Percentiles rank a stretch among this genome's conserved stretches.
Conservation (phyloP, 2,113 vertebrate genomes). For the Tringa solitaria region DNA sequence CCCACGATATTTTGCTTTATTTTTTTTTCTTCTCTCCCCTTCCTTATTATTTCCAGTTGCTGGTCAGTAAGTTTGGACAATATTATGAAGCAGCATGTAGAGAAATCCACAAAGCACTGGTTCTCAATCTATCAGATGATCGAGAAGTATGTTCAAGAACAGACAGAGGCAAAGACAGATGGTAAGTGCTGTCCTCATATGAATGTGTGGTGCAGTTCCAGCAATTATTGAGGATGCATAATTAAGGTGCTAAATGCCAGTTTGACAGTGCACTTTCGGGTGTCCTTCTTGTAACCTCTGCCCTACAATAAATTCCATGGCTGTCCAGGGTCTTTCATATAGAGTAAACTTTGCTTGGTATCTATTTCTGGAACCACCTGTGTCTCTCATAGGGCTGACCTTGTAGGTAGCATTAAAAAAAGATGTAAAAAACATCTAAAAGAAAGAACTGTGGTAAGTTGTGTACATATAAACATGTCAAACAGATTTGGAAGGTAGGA, state of each 20-base stretch:
- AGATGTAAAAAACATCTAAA: background rate
- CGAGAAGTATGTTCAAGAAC: slow-evolving; percentile 84
- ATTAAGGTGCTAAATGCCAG: background rate
- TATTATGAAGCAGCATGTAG: slow-evolving; percentile 81
- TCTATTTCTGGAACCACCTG: background rate
- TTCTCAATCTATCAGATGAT: slow-evolving; percentile 96
- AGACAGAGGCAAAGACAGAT: slow-evolving; percentile 58
- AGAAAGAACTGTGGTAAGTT: background rate
- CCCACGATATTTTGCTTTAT: background rate
- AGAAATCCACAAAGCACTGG: slow-evolving; percentile 91
- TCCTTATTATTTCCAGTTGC: slow-evolving; percentile 75
- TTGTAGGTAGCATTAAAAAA: background rate
- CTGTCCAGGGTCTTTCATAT: background rate
- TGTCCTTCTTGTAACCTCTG: background rate
- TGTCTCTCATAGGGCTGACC: background rate
- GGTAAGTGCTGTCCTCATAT: slow-evolving; percentile 60
- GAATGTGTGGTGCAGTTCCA: background rate
- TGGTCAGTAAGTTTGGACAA: slow-evolving; percentile 96
- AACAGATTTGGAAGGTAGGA: background rate
- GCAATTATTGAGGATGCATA: background rate
- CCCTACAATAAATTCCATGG: background rate
- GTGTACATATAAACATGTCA: background rate
- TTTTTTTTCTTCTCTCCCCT: background rate
- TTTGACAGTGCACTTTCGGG: background rate
- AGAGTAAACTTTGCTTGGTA: background rate